Conservation (phyloP, 2,113 vertebrate species). For the Apodemus speciosus region DNA sequence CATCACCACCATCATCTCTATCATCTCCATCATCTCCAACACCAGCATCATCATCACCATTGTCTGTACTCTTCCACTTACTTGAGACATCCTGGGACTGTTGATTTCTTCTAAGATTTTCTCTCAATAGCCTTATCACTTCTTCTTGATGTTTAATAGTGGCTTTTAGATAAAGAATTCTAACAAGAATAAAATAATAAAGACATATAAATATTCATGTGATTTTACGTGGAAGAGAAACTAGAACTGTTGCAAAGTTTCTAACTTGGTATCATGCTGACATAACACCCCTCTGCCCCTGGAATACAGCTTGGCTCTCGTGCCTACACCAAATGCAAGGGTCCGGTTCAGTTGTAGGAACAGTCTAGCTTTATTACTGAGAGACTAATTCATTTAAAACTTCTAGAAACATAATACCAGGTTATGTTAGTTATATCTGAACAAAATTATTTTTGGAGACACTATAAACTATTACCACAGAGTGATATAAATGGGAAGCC, state of each 20-base stretch:
- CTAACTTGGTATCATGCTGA: background rate
- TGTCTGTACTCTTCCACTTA: conserved; percentile 79
- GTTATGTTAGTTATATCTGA: background rate
- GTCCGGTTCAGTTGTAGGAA: background rate
- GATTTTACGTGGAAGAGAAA: conserved; percentile 17
- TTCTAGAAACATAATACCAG: background rate
- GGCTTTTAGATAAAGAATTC: conserved; percentile 84
- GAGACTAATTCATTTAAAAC: conserved; percentile 30
- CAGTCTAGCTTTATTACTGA: background rate
- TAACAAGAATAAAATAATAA: conserved; percentile 60
- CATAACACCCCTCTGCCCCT: background rate
- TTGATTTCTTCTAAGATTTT: conserved; percentile 87
- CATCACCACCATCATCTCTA: no score
- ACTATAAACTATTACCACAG: background rate
- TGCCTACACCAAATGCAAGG: background rate
- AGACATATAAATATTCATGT: conserved; percentile 13
- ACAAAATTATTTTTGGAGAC: conserved; percentile 3
- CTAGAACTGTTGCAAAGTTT: background rate
- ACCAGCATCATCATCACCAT: no score
- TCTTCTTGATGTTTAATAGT: conserved; percentile 86
- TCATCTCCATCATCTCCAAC: no score
- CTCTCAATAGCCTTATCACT: conserved; percentile 87
- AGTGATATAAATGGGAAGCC: background rate
- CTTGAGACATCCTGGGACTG: conserved; percentile 88
- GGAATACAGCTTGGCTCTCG: background rate